These are phyloP conservation scores for Lasioglossum leucozonium DNA, from an alignment of 2,888 invertebrate genomes.

Conservation along the genomic window DNA sequence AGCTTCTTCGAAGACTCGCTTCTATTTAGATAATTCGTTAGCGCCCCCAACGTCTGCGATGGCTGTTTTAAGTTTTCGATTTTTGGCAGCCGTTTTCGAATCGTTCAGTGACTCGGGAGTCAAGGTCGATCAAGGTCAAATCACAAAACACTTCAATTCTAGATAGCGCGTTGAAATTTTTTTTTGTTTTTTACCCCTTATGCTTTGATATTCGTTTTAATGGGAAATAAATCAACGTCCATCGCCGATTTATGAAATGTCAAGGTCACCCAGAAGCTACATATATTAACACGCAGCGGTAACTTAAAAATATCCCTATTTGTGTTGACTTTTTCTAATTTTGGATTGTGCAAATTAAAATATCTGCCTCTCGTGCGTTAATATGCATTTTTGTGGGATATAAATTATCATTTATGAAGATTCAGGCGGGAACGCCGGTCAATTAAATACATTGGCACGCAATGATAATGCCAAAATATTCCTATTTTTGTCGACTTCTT, in stretches of 20 bases:
- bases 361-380: no score
- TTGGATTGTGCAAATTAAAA: background rate
- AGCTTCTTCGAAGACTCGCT: background rate
- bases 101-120: background rate
- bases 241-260: no score
- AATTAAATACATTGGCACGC: no score
- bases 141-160: background rate
- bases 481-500: background rate
- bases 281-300: no score
- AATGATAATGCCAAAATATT: no score
- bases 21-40: background rate
- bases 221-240: background rate
- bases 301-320: background rate
- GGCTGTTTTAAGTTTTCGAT: background rate
- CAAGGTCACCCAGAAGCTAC: no score
- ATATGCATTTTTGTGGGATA: background rate
- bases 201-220: background rate
- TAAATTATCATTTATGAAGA: background rate
- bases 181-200: no score
- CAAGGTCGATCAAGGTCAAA: background rate
- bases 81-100: background rate
- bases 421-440: no score
- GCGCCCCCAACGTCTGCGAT: background rate
- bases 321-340: background rate
- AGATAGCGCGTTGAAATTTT: background rate